These are phyloP conservation scores for Erpornis zantholeuca DNA, from an alignment of 2,113 vertebrate species.

Conservation along the genomic window DNA sequence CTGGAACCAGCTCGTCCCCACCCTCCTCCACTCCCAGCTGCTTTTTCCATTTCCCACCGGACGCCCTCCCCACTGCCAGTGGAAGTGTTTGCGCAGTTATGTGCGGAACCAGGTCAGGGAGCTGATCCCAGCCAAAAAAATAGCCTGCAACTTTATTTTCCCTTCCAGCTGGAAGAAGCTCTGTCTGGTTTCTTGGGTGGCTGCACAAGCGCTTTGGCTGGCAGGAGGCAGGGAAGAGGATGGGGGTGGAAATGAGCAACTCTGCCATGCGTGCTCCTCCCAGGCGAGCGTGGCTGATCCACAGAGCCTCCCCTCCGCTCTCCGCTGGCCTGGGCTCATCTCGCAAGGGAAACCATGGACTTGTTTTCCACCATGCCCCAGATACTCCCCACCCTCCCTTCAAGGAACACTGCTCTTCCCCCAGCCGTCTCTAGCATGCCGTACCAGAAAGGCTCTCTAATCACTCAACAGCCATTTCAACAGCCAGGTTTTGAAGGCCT, in stretches of 20 bases:
- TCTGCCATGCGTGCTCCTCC: background rate
- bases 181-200: conserved; percentile 41
- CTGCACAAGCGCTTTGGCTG: conserved; percentile 9
- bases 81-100: background rate
- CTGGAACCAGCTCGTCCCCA: background rate
- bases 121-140: background rate
- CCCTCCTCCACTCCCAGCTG: conserved; percentile 43
- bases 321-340: background rate
- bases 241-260: background rate
- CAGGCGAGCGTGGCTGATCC: background rate
- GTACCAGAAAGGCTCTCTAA: background rate
- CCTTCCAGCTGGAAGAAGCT: background rate
- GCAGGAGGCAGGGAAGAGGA: background rate
- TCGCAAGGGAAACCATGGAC: background rate
- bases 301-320: background rate
- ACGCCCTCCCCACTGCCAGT: background rate
- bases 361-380: background rate
- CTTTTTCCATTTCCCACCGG: background rate
- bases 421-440: accelerated
- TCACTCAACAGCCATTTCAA: background rate
- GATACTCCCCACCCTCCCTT: background rate
- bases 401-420: background rate
- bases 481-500: background rate
- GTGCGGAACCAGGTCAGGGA: conserved; percentile 32
- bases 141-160: background rate